Evolutionary conservation across 2,888 invertebrate species (phyloP), one percentile per base, ranked within the genome.

Genomic region (Rugalucina vietnamica): DNA sequence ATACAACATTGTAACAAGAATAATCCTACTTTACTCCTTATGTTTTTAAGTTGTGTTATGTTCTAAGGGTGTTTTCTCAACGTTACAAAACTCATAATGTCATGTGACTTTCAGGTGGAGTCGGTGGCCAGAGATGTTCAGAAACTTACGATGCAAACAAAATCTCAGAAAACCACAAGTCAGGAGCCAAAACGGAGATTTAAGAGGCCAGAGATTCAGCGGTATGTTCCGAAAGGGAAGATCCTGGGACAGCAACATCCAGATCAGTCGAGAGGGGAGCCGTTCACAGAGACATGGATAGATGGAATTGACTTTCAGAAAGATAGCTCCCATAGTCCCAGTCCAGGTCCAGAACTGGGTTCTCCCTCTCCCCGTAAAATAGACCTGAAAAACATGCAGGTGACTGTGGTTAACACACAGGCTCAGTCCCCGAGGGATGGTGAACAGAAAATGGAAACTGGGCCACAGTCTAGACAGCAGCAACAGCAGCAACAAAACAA

Each of bases 191-290:
- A 76, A 72, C 69, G 76, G 36, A 65, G 88, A 39, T 74, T 81
- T 18, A 92, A 91, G 82, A 86, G 89, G n/a, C 93, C 93, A 4
- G 92, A 92, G 69, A 91, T 93, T 24, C 91, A 89, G 75, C 88
- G 90, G 36, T 93, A 93, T 88, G 89, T 93, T 21, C 93, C 93
- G 3, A 92, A 90, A 80, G 92, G 88, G 0, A 88, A 90, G 27
- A 75, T 91, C 4, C 73, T 89, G 27, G 91, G 92, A 70, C 87
- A 91, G 37, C 88, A 89, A 79, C 57, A 79, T 14, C 74, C 79
- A 36, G 87, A 84, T 49, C 69, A 34, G 0, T 84, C 80, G 32
- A 83, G 85, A 4, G 84, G 71, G 29, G 72, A 57, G 5, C 88
- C 87, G 34, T 18, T 34, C 34, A 86, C 86, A 21, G 78, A 80